Conservation (phyloP, 2,797 vertebrate genomes). For the Capromys pilorides region DNA sequence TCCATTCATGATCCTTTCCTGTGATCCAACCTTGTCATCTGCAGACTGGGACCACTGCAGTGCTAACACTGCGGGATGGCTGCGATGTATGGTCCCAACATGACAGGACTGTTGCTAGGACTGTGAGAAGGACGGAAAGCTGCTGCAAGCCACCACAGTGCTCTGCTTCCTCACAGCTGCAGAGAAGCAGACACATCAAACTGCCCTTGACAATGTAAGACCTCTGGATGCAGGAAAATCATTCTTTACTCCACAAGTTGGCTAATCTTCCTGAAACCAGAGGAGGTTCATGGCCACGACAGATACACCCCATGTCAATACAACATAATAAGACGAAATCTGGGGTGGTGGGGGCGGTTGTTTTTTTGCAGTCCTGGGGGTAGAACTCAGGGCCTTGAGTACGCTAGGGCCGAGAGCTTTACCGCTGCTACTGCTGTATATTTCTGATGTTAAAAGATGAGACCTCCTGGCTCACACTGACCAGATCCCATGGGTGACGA, state of each 20-base stretch:
- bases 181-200: not conserved
- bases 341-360: too few relatives aligned
- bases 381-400: not conserved
- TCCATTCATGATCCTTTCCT: not conserved
- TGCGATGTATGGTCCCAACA: not conserved
- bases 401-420: not conserved
- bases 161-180: not conserved
- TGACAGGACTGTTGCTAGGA: not conserved
- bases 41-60: not conserved
- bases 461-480: not conserved
- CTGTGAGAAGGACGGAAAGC: not conserved
- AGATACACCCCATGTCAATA: not conserved
- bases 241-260: not conserved
- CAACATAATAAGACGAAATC: not conserved
- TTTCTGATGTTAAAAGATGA: not conserved
- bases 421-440: not conserved
- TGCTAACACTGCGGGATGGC: not conserved
- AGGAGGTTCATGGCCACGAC: not conserved
- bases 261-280: not conserved
- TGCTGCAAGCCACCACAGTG: not conserved
- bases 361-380: not conserved
- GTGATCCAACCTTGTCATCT: not conserved
- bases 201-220: not conserved
- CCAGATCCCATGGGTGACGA: not conserved
- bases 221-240: not conserved